Evolutionary conservation across 2,113 vertebrate genomes (phyloP).

Genomic region (Prietella phreatophila): DNA sequence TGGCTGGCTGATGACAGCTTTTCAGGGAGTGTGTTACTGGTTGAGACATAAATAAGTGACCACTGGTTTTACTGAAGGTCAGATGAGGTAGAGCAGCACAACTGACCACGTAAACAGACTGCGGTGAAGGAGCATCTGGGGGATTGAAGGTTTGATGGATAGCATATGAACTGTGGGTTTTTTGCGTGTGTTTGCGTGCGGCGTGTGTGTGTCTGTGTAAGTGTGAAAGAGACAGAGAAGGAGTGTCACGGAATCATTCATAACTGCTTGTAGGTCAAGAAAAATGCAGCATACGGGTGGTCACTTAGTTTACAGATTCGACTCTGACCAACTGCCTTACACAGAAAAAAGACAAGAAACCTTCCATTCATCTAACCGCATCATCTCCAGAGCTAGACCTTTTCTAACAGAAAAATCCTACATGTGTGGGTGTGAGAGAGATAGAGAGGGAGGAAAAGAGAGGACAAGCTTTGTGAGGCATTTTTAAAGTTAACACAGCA

Average conservation of each 20-base stretch:
- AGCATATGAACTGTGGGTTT: constrained; percentile 30
- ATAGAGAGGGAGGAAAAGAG: constrained; percentile 12
- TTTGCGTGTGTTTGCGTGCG: not conserved
- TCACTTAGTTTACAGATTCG: constrained; percentile 58
- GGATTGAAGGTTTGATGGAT: constrained; percentile 51
- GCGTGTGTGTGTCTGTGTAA: not conserved
- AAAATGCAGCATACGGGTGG: constrained; percentile 54
- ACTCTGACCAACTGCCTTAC: constrained; percentile 51
- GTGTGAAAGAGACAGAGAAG: not conserved
- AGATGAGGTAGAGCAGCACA: constrained; percentile 13
- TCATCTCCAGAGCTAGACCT: constrained; percentile 30
- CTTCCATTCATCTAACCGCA: constrained; percentile 40
- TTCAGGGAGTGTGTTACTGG: constrained; percentile 14
- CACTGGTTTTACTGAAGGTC: constrained; percentile 18
- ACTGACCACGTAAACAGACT: constrained; percentile 36
- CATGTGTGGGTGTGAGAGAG: constrained; percentile 28
- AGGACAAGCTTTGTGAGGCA: constrained; percentile 20
- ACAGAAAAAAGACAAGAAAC: constrained; percentile 34
- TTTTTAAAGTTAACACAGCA: constrained; percentile 30
- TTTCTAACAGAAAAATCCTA: constrained; percentile 18
- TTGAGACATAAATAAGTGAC: constrained; percentile 15
- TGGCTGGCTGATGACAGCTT: constrained; percentile 2
- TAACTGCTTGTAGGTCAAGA: constrained; percentile 20
- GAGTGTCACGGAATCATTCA: constrained; percentile 36
- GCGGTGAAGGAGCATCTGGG: constrained; percentile 55